Base-by-base conservation (phyloP, 1,140 invertebrate species). In the Tetragonula clypearis region DNA sequence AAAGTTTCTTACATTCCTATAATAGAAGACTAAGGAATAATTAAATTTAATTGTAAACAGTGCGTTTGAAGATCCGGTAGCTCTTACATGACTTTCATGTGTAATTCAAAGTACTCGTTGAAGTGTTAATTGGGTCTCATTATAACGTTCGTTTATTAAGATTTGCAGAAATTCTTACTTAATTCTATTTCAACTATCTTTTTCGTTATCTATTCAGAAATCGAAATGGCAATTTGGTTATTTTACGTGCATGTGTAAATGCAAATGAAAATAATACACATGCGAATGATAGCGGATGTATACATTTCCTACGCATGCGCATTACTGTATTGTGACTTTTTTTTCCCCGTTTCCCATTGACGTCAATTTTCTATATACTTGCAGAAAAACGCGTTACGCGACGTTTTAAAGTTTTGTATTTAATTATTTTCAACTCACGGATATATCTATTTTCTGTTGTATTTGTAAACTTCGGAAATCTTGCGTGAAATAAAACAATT, bases 251-350 rank as follows among this genome's bases (percentile, higher is more conserved):
- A 8, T 30, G 53, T 73, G 21, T 72, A 41, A 26, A 21, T 71
- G 15, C 1, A 69, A 69, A 49, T 55, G 19, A 53, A 30, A 19
- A 49, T 60, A 69, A 11, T 66, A 75, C 19, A 79, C 23, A 72
- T 74, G 71, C 35, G 83, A 81, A 75, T 35, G 60, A 71, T 86
- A 86, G 76, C 87, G 87, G 87, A 88, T 88, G 87, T 88, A 68
- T 87, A 86, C 56, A 81, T 88, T 83, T 84, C 3, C 11, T 68
- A 77, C 49, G 58, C 79, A 84, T 86, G 86, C 85, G 85, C 79
- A 86, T 75, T 73, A 69, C 26, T 15, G 30, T 86, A 62, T 77
- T 87, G 55, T 86, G 30, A 68, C 65, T 56, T 79, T 78, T 84
- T 85, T 35, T 82, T 85, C 75, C 8, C 41, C 66, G n/a, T 21